These are phyloP conservation scores for Pheosia gnoma DNA, from an alignment of 2,888 invertebrate genomes.

Conservation along the genomic window DNA sequence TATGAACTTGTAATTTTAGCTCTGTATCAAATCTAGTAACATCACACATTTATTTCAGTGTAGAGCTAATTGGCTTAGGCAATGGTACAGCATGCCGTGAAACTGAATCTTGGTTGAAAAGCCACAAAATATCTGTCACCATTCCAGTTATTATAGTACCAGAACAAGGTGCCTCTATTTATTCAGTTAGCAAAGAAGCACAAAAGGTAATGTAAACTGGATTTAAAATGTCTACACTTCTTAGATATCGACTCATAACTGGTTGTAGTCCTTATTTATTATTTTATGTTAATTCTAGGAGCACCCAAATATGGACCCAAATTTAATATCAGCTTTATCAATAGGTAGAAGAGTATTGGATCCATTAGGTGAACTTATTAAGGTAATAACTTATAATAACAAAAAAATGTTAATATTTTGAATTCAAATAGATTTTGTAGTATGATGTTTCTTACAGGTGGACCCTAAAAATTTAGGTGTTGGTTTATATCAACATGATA, in stretches of 20 bases:
- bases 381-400: conserved; percentile 66
- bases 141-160: conserved; percentile 92
- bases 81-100: conserved; percentile 96
- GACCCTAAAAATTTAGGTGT: conserved; percentile 96
- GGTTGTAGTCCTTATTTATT: not conserved
- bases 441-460: conserved; percentile 73
- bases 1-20: too few relatives aligned
- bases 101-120: conserved; percentile 90
- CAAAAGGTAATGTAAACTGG: conserved; percentile 76
- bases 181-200: conserved; percentile 94
- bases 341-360: conserved; percentile 95
- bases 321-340: conserved; percentile 89
- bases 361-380: conserved; percentile 95
- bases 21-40: too few relatives aligned
- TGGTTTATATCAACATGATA: conserved; percentile 98
- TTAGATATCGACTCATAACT: not conserved
- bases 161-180: conserved; percentile 96
- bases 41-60: conserved; percentile 75
- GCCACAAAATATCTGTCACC: conserved; percentile 73
- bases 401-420: too few relatives aligned
- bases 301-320: conserved; percentile 92
- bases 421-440: conserved; percentile 19
- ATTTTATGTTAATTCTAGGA: conserved; percentile 76
- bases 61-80: conserved; percentile 93
- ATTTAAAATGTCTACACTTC: not conserved